A percentile compares a stretch with the other conserved stretches of the same genome.
These are phyloP conservation scores for Ciconia nigra DNA, from an alignment of 2,797 vertebrate genomes.

Conservation along the genomic window DNA sequence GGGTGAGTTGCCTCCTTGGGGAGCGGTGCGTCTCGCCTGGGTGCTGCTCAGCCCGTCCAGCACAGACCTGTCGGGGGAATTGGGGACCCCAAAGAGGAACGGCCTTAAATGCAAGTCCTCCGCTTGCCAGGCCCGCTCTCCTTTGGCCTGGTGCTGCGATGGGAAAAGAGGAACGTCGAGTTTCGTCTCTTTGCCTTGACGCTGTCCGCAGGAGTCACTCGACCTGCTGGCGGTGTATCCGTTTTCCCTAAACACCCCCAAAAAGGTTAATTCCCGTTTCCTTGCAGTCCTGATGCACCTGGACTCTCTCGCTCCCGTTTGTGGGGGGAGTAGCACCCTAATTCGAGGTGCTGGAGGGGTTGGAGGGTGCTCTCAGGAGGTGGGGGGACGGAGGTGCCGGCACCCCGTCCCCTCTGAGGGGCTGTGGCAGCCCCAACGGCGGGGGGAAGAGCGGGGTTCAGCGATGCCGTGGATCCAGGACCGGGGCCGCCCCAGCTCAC, in stretches of 20 bases:
- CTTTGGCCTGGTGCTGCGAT: not conserved
- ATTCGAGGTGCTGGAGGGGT: not conserved
- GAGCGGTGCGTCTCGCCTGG: not conserved
- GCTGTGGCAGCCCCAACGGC: not conserved
- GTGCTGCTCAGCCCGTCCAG: not conserved
- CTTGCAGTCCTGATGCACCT: not conserved
- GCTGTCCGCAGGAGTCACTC: not conserved
- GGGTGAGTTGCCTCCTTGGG: accelerated
- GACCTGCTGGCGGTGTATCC: not conserved
- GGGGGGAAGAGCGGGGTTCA: not conserved
- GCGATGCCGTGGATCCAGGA: not conserved
- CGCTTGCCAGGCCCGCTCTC: too few relatives aligned
- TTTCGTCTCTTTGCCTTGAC: not conserved
- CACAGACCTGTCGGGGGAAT: not conserved
- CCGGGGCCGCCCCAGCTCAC: not conserved
- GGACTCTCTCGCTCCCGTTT: not conserved
- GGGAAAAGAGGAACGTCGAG: not conserved
- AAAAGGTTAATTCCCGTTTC: not conserved
- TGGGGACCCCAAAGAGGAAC: not conserved
- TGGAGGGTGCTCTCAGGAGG: not conserved
- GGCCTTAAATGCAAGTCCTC: not conserved
- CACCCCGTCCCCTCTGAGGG: too few relatives aligned
- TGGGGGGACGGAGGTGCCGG: too few relatives aligned
- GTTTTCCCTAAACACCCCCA: not conserved
- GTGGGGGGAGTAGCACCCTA: not conserved